phyloP scores from a whole-genome alignment of 1,140 invertebrate species.

The Drosophila pruinosa region DNA sequence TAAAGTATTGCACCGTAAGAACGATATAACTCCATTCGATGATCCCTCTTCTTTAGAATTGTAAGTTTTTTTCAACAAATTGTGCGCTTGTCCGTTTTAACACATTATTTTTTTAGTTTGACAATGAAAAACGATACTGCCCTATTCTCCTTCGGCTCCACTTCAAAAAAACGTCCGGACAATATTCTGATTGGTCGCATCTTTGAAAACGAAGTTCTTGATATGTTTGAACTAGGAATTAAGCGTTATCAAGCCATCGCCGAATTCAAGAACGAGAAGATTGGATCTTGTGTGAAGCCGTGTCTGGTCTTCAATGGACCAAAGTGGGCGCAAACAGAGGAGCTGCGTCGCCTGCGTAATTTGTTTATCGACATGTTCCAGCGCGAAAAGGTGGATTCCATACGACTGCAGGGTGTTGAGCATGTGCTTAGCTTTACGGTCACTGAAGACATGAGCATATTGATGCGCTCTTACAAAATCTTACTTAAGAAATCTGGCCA shows the following conservation, averaged over 20 bases:
- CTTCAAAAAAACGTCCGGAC: constrained; percentile 97
- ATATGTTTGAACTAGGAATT: constrained; percentile 98
- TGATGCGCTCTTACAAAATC: constrained; percentile 95
- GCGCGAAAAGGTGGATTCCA: constrained; percentile 90
- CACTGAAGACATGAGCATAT: constrained; percentile 89
- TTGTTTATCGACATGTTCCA: constrained; percentile 97
- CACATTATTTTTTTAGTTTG: constrained; percentile 84
- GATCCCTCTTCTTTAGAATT: constrained; percentile 92
- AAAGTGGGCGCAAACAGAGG: constrained; percentile 91
- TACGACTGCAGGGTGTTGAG: constrained; percentile 96
- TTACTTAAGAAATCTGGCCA: constrained; percentile 95
- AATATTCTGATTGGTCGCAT: constrained; percentile 95
- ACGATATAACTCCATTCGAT: constrained; percentile 94
- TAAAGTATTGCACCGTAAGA: constrained; percentile 90
- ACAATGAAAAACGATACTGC: constrained; percentile 93
- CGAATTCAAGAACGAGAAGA: constrained; percentile 92
- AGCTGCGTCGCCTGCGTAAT: constrained; percentile 93
- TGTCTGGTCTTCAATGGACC: constrained; percentile 97
- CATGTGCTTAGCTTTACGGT: constrained; percentile 95
- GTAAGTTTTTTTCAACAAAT: constrained; percentile 60
- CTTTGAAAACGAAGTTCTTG: constrained; percentile 94
- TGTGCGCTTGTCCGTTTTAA: neutral
- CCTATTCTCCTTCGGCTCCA: constrained; percentile 94
- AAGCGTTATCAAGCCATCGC: constrained; percentile 91
- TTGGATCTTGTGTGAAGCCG: constrained; percentile 93